phyloP scores from a whole-genome alignment of 2,113 vertebrate species.

The Spheniscus mendiculus region DNA sequence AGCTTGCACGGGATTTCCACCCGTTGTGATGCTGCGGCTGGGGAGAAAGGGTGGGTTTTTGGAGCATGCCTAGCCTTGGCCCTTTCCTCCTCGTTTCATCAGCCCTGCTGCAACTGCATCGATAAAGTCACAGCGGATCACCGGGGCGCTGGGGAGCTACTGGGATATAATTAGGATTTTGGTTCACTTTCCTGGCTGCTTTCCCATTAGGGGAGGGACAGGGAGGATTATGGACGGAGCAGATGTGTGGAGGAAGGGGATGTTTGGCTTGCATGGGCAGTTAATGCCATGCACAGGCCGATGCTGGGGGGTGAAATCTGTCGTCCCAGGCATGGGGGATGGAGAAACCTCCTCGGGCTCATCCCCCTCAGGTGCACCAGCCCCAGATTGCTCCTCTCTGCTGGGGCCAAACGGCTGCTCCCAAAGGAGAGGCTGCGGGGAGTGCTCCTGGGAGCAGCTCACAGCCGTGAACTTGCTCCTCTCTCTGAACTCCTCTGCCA shows the following conservation, averaged over 20 bases:
- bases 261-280: background rate
- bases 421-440: background rate
- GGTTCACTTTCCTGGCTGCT: constrained; percentile 45
- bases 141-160: background rate
- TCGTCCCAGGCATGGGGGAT: background rate
- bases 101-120: background rate
- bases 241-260: constrained; percentile 51
- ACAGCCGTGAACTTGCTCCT: rapidly evolving
- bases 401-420: background rate
- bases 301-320: background rate
- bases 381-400: background rate
- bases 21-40: background rate
- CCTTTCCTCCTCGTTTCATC: background rate
- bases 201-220: constrained; percentile 12
- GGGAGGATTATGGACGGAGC: constrained; percentile 1
- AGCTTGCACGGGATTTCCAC: background rate
- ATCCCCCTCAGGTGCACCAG: background rate
- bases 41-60: background rate
- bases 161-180: constrained; percentile 51
- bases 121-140: background rate
- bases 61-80: background rate
- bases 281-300: background rate
- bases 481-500: background rate
- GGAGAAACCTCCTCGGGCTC: background rate
- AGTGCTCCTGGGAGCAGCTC: background rate